Evolutionary conservation across 2,797 vertebrate species (phyloP), one percentile per base, ranked within the genome.

Genomic region (Sciurus vulgaris): DNA sequence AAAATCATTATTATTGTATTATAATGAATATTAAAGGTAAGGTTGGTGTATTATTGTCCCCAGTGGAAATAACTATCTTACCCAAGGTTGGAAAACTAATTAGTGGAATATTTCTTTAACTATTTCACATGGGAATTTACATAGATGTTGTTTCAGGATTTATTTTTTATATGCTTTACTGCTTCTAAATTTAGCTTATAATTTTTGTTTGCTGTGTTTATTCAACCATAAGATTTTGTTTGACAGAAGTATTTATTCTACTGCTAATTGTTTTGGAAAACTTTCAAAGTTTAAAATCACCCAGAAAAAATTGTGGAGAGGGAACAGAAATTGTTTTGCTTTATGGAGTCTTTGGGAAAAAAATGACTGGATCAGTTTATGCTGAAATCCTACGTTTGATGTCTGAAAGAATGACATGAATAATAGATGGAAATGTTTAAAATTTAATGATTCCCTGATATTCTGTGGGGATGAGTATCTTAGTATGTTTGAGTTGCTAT

Each of bases 171-270:
- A 28, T 69, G 38, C 20, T 67, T 93, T 95, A 69, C 38, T 88
- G 26, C 7, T 86, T 94, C 78, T 94, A 65, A 90, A 96, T 96
- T 96, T 83, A 77, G 26, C 41, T 92, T 95, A 47, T 61, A 81
- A 95, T 92, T 73, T 95, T 85, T 77, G 33, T 88, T 78, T 85
- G 11, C 17, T 96, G 93, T 94, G 47, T 94, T 92, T 79, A 24
- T 94, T 94, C 35, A 56, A 3, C 82, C 22, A 56, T 70, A 94
- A 70, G 35, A 79, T 93, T 91, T 96, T 76, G 56, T 91, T 95
- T 95, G 83, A 94, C 51, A 90, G n/a, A 96, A 92, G 38, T 91
- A 44, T 93, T 92, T 93, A 18, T 89, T 94, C n/a, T 73, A 65
- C 77, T 92, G 54, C 47, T 63, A 88, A 49, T 17, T 61, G 87